Conservation (phyloP, 2,888 invertebrate genomes). For the Myopa tessellatipennis region DNA sequence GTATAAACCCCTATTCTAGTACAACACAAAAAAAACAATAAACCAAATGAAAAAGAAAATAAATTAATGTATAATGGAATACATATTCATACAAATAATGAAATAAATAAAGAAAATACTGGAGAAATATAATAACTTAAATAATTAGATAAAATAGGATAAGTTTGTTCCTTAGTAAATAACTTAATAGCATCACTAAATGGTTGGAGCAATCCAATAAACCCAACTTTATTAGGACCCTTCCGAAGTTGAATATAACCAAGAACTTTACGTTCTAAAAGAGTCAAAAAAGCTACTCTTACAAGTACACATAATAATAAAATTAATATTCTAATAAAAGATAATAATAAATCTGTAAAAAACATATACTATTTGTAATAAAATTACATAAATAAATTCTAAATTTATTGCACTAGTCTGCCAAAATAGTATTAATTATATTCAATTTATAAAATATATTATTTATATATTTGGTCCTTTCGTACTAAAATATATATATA, state of each 20-base stretch:
- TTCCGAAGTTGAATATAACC: slow-evolving; percentile 80
- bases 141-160: slow-evolving; percentile 73
- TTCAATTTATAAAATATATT: slow-evolving; percentile 64
- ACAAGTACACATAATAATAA: too few relatives aligned
- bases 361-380: too few relatives aligned
- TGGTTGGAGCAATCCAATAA: slow-evolving; percentile 75
- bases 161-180: slow-evolving; percentile 75
- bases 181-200: slow-evolving; percentile 80
- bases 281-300: slow-evolving; percentile 42
- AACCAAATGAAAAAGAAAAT: slow-evolving; percentile 72
- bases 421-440: slow-evolving; percentile 71
- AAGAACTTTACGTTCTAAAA: slow-evolving; percentile 78
- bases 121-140: slow-evolving; percentile 56
- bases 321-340: too few relatives aligned
- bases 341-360: too few relatives aligned
- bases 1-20: slow-evolving; percentile 70
- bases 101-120: slow-evolving; percentile 72
- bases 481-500: slow-evolving; percentile 53
- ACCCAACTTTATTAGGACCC: slow-evolving; percentile 78
- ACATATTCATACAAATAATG: slow-evolving; percentile 72
- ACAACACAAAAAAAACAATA: slow-evolving; percentile 76
- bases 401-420: slow-evolving; percentile 72
- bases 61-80: slow-evolving; percentile 72
- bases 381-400: too few relatives aligned
- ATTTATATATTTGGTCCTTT: slow-evolving; percentile 70